These are phyloP conservation scores for Halocynthia roretzi DNA, from an alignment of 23 tunicate species.

Conservation along the genomic window DNA sequence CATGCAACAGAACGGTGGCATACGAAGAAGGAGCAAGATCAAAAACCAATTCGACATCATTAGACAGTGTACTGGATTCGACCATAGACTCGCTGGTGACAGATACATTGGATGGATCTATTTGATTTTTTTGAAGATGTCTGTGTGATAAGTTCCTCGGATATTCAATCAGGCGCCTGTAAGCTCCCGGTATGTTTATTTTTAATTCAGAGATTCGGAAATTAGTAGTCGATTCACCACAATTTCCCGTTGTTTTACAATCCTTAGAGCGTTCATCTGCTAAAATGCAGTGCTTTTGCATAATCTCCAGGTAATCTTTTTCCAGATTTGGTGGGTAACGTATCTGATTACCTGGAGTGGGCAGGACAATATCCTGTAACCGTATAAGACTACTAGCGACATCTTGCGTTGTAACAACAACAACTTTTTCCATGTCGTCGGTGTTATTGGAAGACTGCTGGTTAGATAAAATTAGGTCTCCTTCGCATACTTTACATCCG, in stretches of 20 bases:
- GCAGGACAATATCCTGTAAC: slow-evolving; percentile 44
- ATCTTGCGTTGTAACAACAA: slow-evolving; percentile 34
- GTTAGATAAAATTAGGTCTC: slow-evolving; percentile 22
- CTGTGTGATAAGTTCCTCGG: slow-evolving; percentile 35
- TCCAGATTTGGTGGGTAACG: slow-evolving; percentile 39
- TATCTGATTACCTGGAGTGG: slow-evolving; percentile 60
- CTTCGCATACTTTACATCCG: slow-evolving; percentile 20
- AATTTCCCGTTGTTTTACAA: background rate
- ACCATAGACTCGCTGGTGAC: background rate
- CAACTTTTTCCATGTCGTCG: slow-evolving; percentile 4
- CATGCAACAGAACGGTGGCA: slow-evolving; percentile 33
- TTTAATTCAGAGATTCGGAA: slow-evolving; percentile 52
- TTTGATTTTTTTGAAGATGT: background rate
- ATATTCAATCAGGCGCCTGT: slow-evolving; percentile 37
- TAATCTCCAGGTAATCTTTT: slow-evolving; percentile 16
- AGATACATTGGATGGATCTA: background rate
- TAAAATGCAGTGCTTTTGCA: slow-evolving; percentile 6
- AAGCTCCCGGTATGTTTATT: slow-evolving; percentile 43
- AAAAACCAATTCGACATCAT: slow-evolving; percentile 28
- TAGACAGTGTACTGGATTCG: background rate
- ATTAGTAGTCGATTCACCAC: background rate
- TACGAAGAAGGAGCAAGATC: slow-evolving; percentile 35
- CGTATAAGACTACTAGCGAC: slow-evolving; percentile 6
- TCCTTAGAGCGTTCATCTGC: background rate
- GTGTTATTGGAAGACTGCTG: too few species aligned